A percentile compares a stretch with the other conserved stretches of the same genome.
Evolutionary conservation across 2,888 invertebrate species (phyloP).

Genomic region (Didymodactylos carnosus): DNA sequence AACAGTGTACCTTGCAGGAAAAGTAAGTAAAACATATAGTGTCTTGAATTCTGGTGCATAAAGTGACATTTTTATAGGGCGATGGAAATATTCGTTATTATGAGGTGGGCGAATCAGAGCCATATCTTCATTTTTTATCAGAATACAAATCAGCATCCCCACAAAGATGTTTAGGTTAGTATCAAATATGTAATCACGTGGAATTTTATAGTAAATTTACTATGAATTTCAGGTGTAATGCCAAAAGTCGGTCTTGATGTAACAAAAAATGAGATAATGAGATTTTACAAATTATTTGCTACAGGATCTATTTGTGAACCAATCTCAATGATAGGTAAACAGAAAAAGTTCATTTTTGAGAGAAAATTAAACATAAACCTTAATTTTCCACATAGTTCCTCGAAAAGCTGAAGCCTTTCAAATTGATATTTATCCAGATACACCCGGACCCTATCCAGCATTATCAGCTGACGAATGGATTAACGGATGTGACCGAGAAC

Average conservation of each 20-base stretch:
- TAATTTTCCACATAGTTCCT: constrained; percentile 43
- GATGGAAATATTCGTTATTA: constrained; percentile 85
- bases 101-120: constrained; percentile 69
- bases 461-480: constrained; percentile 67
- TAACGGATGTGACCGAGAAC: constrained; percentile 2
- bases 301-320: constrained; percentile 66
- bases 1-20: constrained; percentile 54
- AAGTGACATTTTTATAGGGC: constrained; percentile 38
- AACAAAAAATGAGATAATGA: constrained; percentile 60
- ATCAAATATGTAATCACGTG: not conserved
- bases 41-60: not conserved
- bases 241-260: constrained; percentile 71
- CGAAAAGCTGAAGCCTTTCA: constrained; percentile 57
- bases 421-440: constrained; percentile 83
- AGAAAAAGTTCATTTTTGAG: not conserved
- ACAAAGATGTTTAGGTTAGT: constrained; percentile 62
- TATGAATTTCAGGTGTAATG: constrained; percentile 47
- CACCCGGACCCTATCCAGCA: constrained; percentile 60
- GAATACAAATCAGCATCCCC: constrained; percentile 74
- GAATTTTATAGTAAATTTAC: not conserved
- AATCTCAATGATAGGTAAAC: constrained; percentile 55
- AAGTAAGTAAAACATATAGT: constrained; percentile 25
- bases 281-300: constrained; percentile 69
- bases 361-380: not conserved
- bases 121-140: constrained; percentile 73